A percentile compares a stretch with the other conserved stretches of the same genome.
These are phyloP conservation scores for Toxotes chatareus DNA, from an alignment of 2,113 vertebrate species.

Conservation along the genomic window DNA sequence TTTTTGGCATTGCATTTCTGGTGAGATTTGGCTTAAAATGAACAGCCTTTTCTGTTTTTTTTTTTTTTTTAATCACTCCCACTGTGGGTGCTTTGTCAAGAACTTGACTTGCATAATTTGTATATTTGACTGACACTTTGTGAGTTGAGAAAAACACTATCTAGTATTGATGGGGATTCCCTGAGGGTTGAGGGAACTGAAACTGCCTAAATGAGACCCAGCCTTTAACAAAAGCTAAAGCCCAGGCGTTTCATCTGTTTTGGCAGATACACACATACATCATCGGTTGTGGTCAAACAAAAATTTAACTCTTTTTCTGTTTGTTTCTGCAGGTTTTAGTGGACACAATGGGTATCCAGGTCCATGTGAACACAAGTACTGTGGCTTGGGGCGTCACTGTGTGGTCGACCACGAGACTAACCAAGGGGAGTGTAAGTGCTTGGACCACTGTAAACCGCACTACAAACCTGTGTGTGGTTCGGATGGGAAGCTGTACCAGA, in stretches of 20 bases:
- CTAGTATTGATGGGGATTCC: slow-evolving; percentile 4
- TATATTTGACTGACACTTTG: slow-evolving; percentile 23
- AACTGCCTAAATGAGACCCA: background rate
- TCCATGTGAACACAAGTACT: slow-evolving; percentile 95
- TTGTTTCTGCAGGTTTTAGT: slow-evolving; percentile 78
- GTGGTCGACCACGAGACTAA: slow-evolving; percentile 83
- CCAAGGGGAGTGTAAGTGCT: slow-evolving; percentile 89
- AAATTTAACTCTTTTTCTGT: background rate
- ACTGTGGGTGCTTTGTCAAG: slow-evolving; percentile 7
- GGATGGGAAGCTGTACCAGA: slow-evolving; percentile 94
- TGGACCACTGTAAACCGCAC: slow-evolving; percentile 91
- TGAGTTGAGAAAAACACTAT: slow-evolving; percentile 30
- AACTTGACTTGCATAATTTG: slow-evolving; percentile 28
- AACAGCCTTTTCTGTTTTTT: background rate
- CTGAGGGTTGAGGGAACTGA: background rate
- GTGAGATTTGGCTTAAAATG: background rate
- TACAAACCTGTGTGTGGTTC: slow-evolving; percentile 97
- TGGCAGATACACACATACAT: background rate
- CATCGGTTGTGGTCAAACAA: background rate
- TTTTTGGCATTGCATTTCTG: background rate
- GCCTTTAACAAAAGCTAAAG: background rate
- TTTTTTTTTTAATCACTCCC: slow-evolving; percentile 4
- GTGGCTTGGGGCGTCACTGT: slow-evolving; percentile 93
- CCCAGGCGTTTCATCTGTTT: slow-evolving; percentile 2
- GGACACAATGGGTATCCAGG: slow-evolving; percentile 76